Conservation (phyloP, 2,797 vertebrate species). For the Poecilia picta region DNA sequence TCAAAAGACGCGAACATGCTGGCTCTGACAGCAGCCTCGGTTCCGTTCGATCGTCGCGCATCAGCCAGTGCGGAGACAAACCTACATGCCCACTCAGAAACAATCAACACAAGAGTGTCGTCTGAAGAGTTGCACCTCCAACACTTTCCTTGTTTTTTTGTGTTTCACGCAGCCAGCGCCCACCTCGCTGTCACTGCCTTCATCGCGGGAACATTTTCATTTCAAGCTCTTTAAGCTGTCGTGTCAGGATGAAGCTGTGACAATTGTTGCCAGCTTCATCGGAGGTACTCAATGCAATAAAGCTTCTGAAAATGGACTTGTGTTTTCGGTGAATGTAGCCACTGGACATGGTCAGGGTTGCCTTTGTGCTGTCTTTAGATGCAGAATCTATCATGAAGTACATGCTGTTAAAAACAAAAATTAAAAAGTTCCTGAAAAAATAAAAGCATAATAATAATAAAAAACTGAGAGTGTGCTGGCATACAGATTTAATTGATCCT, state of each 20-base stretch:
- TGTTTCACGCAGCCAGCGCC: slow-evolving; percentile 16
- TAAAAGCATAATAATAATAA: not conserved
- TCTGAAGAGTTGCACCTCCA: slow-evolving; percentile 15
- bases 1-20: slow-evolving; percentile 10
- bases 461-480: slow-evolving; percentile 7
- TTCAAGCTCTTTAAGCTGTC: slow-evolving; percentile 9
- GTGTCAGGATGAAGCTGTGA: slow-evolving; percentile 31
- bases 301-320: slow-evolving; percentile 21
- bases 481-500: slow-evolving; percentile 17
- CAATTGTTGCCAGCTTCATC: slow-evolving; percentile 23
- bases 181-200: slow-evolving; percentile 34
- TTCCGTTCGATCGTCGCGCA: not conserved
- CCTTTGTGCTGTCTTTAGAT: slow-evolving; percentile 25
- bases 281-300: slow-evolving; percentile 18
- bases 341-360: slow-evolving; percentile 27
- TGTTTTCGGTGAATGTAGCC: slow-evolving; percentile 26
- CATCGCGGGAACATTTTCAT: slow-evolving; percentile 34
- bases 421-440: not conserved
- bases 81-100: slow-evolving; percentile 10
- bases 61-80: slow-evolving; percentile 25
- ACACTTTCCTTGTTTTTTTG: slow-evolving; percentile 11
- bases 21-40: slow-evolving; percentile 8
- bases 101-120: slow-evolving; percentile 10
- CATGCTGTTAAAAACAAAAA: slow-evolving; percentile 19
- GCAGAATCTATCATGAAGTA: slow-evolving; percentile 11